Conservation (phyloP, 2,797 vertebrate species). For the Thamnophis elegans region DNA sequence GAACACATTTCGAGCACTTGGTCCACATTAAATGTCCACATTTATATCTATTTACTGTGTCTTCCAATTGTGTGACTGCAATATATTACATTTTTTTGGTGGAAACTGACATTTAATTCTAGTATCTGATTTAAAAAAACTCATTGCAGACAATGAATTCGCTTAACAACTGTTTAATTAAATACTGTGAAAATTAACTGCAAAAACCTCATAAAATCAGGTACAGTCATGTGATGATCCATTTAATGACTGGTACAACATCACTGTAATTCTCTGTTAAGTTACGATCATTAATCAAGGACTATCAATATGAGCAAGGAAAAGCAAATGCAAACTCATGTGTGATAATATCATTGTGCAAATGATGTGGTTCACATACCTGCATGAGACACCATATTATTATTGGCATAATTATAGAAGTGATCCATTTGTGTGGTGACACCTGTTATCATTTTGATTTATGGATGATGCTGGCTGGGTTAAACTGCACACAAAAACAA, state of each 20-base stretch:
- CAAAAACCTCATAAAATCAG: background rate
- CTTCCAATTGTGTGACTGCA: no score
- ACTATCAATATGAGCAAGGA: background rate
- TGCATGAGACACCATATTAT: background rate
- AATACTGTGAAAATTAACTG: background rate
- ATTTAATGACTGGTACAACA: background rate
- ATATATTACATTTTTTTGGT: no score
- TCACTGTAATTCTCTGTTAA: background rate
- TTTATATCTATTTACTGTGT: no score
- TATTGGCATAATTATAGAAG: background rate
- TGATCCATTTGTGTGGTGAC: background rate
- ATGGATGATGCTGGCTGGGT: background rate
- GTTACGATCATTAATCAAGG: background rate
- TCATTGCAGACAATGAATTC: background rate
- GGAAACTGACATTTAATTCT: background rate
- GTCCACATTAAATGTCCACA: no score
- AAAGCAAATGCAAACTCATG: background rate
- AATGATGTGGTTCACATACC: background rate
- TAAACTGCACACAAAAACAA: background rate
- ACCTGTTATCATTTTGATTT: background rate
- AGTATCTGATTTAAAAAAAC: background rate
- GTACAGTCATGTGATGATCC: background rate
- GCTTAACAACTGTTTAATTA: background rate
- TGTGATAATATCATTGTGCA: background rate
- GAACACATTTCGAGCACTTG: no score